A percentile compares a stretch with the other conserved stretches of the same genome.
These are phyloP conservation scores for Chiridota heheva DNA, from an alignment of 35 echinoderm and acorn worm species.

Conservation along the genomic window DNA sequence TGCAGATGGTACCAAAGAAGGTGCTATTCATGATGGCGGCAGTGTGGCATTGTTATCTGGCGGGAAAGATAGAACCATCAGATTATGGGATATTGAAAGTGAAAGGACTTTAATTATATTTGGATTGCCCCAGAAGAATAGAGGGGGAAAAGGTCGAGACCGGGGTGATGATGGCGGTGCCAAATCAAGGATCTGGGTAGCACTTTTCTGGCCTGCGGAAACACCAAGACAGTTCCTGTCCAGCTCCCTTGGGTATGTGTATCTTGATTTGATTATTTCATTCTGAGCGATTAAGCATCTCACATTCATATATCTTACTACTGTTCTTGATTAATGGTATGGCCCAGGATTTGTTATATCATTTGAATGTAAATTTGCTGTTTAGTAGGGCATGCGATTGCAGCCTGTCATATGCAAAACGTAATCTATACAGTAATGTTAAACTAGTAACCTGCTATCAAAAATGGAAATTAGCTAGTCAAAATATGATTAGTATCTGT, in stretches of 20 bases:
- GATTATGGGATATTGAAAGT: slow-evolving; percentile 65
- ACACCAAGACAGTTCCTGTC: slow-evolving; percentile 63
- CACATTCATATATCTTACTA: no score
- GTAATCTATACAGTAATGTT: no score
- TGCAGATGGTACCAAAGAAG: neutral
- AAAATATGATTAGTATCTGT: no score
- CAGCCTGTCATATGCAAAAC: no score
- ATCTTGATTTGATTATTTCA: no score
- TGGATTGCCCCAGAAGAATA: slow-evolving; percentile 54
- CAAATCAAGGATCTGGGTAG: slow-evolving; percentile 71
- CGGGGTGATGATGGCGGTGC: slow-evolving; percentile 58
- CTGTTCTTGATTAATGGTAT: no score
- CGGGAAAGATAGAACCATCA: slow-evolving; percentile 76
- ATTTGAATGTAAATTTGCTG: neutral
- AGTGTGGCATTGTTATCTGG: slow-evolving; percentile 37
- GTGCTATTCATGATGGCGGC: neutral
- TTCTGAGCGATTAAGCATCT: no score
- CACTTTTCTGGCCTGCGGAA: slow-evolving; percentile 75
- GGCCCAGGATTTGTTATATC: neutral
- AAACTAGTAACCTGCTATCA: no score
- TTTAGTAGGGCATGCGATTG: no score
- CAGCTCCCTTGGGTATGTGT: slow-evolving; percentile 82
- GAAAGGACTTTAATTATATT: slow-evolving; percentile 67
- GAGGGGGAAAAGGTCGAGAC: slow-evolving; percentile 42
- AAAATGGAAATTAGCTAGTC: no score